phyloP scores from a whole-genome alignment of 1,140 invertebrate species.

The Pseudomyrmex dendroicus region DNA sequence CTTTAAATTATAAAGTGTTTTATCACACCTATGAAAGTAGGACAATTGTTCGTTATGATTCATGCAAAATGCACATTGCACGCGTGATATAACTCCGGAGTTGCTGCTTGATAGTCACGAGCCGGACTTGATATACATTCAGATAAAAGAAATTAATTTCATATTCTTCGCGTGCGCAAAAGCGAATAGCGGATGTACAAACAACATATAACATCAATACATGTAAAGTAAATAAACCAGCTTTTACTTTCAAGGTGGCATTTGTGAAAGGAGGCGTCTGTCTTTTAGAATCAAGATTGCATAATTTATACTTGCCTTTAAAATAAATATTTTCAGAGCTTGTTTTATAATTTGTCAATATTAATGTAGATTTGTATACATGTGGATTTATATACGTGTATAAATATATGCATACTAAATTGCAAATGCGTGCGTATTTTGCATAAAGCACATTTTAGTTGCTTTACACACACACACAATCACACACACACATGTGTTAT shows the following conservation, averaged over 20 bases:
- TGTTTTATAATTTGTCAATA: not conserved
- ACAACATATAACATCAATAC: slow-evolving; percentile 19
- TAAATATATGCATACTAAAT: slow-evolving; percentile 10
- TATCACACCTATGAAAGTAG: slow-evolving; percentile 11
- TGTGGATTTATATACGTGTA: not conserved
- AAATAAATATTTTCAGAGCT: not conserved
- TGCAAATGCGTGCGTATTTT: slow-evolving; percentile 28
- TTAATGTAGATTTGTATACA: not conserved
- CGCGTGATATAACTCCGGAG: slow-evolving; percentile 32
- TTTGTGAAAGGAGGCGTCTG: too few species aligned
- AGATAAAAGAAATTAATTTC: slow-evolving; percentile 44
- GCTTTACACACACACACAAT: not conserved
- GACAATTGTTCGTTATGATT: slow-evolving; percentile 25
- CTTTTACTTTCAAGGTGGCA: not conserved
- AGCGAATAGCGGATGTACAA: slow-evolving; percentile 5
- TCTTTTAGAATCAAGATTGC: slow-evolving; percentile 9
- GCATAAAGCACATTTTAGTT: slow-evolving; percentile 9
- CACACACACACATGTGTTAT: not conserved
- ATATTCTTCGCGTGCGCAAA: slow-evolving; percentile 51
- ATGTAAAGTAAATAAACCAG: slow-evolving; percentile 30
- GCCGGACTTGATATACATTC: slow-evolving; percentile 25
- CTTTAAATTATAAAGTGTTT: slow-evolving; percentile 1
- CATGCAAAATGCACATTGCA: slow-evolving; percentile 25
- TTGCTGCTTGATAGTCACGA: slow-evolving; percentile 43
- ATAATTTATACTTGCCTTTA: not conserved